phyloP scores from a whole-genome alignment of 2,888 invertebrate species.

The Tetrapedia diversipes region DNA sequence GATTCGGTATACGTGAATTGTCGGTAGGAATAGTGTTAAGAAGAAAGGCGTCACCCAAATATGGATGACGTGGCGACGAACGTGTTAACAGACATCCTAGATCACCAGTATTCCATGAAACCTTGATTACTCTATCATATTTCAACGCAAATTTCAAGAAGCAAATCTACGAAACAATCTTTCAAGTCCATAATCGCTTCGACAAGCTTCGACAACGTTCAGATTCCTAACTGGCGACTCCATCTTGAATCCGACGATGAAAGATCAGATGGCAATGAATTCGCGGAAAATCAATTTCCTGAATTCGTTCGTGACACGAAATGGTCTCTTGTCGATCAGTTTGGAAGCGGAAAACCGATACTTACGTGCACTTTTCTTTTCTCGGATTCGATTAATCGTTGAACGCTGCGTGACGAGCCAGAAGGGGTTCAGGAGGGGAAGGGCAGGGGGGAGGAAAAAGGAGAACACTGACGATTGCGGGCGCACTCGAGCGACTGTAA shows the following conservation, averaged over 20 bases:
- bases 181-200: background rate
- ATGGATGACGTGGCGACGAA: too few relatives aligned
- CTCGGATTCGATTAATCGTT: slow-evolving; percentile 27
- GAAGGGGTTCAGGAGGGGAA: background rate
- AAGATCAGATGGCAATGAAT: too few relatives aligned
- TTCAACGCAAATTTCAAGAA: too few relatives aligned
- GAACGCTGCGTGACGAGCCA: slow-evolving; percentile 12
- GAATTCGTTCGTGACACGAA: background rate
- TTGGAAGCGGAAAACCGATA: background rate
- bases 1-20: too few relatives aligned
- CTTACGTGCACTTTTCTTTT: slow-evolving; percentile 1
- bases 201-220: background rate
- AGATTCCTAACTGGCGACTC: background rate
- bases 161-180: too few relatives aligned
- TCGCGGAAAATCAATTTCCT: background rate
- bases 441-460: background rate
- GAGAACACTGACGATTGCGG: slow-evolving; percentile 61
- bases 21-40: too few relatives aligned
- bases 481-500: slow-evolving; percentile 78
- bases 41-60: too few relatives aligned
- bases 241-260: background rate
- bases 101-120: too few relatives aligned
- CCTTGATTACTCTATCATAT: too few relatives aligned
- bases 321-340: background rate
- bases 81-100: too few relatives aligned